Evolutionary conservation across 2,888 invertebrate genomes (phyloP), one percentile per base, ranked within the genome.

Genomic region (Leptinotarsa haldemani): DNA sequence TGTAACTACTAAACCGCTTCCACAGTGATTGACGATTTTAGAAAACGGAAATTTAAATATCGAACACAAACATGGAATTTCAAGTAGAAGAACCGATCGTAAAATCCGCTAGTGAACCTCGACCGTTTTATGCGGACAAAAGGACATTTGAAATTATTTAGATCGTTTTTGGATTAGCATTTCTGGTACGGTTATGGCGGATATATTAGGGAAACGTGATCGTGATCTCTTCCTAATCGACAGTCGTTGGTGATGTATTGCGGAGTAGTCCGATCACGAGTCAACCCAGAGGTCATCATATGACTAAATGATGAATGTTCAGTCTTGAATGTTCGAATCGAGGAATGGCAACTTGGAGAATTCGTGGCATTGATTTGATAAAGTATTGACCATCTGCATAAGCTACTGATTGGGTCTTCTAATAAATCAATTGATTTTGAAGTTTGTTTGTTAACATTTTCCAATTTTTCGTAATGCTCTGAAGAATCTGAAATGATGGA

Each of bases 181-280:
- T 78, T 61, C 47, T 78, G 80, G 76, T 78, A 79, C 76, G 77
- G 80, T 74, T 71, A 80, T 79, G 73, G 73, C 69, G 74, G 75
- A 78, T 78, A 79, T 80, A 82, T 80, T 77, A 76, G 71, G 72
- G 70, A 76, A 82, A 80, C 82, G 82, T 81, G 82, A 82, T 82
- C 82, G 79, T 81, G 81, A 82, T 82, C 81, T 80, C 79, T 82
- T 80, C 78, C 75, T 82, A 82, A 82, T 82, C 81, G 81, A 79
- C 81, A 81, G 79, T 81, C 80, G 80, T 72, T 75, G 76, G 79
- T 81, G 82, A 80, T 78, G 76, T 80, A 81, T 79, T 79, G 77
- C 77, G 78, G 81, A 79, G 74, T 78, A 80, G 77, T 77, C 76
- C 74, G 77, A 78, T 81, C 82, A 83, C 82, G 82, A 82, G 73